Percentiles rank a stretch among this genome's conserved stretches.
Evolutionary conservation across 2,888 invertebrate species (phyloP).

Genomic region (Mycogona germanica): DNA sequence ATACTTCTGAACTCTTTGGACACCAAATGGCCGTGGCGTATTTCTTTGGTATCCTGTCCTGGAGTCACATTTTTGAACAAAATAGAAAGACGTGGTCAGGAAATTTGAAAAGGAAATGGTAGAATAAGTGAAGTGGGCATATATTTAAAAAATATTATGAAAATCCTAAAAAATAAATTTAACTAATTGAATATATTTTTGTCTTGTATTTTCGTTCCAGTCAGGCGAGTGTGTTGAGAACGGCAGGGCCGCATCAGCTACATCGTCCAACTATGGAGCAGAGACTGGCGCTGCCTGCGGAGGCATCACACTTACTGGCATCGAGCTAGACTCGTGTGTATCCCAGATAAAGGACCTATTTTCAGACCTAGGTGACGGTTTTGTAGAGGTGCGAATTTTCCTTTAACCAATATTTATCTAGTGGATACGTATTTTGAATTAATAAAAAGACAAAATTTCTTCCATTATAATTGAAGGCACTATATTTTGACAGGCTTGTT

Average conservation of each 20-base stretch:
- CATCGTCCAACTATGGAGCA: background rate
- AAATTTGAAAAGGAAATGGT: too few species aligned
- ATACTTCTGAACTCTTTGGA: too few species aligned
- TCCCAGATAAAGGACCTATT: constrained; percentile 59
- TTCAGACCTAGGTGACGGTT: constrained; percentile 66
- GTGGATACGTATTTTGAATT: constrained; percentile 1
- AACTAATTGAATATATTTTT: background rate
- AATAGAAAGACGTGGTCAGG: too few species aligned
- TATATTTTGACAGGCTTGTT: constrained; percentile 50
- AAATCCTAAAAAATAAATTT: too few species aligned
- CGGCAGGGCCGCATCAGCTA: background rate
- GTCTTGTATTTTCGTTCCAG: background rate
- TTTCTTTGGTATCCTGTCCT: too few species aligned
- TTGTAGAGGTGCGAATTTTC: constrained; percentile 44
- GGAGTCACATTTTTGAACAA: too few species aligned
- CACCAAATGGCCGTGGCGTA: too few species aligned
- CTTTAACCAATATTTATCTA: constrained; percentile 20
- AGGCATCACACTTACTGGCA: constrained; percentile 37
- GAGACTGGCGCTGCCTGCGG: constrained; percentile 26
- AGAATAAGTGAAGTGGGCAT: too few species aligned
- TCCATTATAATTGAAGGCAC: background rate
- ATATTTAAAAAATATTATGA: too few species aligned
- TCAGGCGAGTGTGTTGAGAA: background rate
- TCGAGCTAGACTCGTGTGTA: constrained; percentile 48
- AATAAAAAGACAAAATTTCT: background rate